A percentile compares a stretch with the other conserved stretches of the same genome.
These are phyloP conservation scores for Parasteatoda lunata DNA, from an alignment of 2,888 invertebrate species.

Conservation along the genomic window DNA sequence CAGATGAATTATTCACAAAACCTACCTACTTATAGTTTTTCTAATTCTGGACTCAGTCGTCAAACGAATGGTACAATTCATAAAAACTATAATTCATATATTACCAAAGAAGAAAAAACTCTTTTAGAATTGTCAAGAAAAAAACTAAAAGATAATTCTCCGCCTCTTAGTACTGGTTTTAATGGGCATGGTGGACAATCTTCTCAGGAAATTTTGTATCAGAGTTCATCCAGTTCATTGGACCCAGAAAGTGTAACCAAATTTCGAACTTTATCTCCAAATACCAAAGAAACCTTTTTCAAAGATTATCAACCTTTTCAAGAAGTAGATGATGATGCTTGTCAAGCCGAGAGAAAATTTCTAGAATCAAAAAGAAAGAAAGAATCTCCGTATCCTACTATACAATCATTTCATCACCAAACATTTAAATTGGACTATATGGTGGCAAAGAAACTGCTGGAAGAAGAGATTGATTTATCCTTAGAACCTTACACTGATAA, in stretches of 20 bases:
- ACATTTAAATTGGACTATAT: conserved; percentile 60
- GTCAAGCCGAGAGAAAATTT: conserved; percentile 52
- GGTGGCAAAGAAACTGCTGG: conserved; percentile 72
- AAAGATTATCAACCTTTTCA: conserved; percentile 42
- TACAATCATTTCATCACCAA: conserved; percentile 37
- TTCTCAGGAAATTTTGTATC: conserved; percentile 1
- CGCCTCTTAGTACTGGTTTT: conserved; percentile 23
- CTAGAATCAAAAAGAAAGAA: conserved; percentile 47
- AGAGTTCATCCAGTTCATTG: conserved; percentile 10
- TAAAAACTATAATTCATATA: conserved; percentile 42
- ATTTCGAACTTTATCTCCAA: conserved; percentile 41
- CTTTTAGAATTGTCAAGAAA: conserved; percentile 46
- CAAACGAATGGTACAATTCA: conserved; percentile 44
- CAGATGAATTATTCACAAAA: conserved; percentile 60
- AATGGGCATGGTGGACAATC: conserved; percentile 26
- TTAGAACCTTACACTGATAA: conserved; percentile 73
- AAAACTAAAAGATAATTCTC: conserved; percentile 55
- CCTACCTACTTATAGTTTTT: conserved; percentile 33
- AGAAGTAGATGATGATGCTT: conserved; percentile 18
- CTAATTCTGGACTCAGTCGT: conserved; percentile 28
- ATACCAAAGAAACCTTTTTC: conserved; percentile 39
- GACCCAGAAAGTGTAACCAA: conserved; percentile 29
- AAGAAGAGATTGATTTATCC: conserved; percentile 74
- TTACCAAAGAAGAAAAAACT: conserved; percentile 58
- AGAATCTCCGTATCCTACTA: conserved; percentile 24